Evolutionary conservation across 1,140 invertebrate genomes (phyloP).

Genomic region (Polypedilum vanderplanki): DNA sequence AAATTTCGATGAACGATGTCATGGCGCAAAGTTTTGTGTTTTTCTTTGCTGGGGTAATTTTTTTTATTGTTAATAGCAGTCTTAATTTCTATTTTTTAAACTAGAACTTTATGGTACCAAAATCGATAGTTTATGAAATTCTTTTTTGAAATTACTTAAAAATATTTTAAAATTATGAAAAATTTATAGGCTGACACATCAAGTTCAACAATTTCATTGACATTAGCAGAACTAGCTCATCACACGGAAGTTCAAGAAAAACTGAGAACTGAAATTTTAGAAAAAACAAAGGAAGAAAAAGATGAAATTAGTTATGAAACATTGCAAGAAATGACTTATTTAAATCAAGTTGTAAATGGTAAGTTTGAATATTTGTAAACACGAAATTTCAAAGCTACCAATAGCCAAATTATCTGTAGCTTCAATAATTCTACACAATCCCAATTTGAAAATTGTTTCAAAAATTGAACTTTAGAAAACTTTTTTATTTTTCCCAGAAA

Average conservation of each 20-base stretch:
- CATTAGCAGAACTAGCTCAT: constrained; percentile 34
- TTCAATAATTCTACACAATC: too few relatives aligned
- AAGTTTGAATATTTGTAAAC: too few relatives aligned
- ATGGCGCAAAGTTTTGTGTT: constrained; percentile 42
- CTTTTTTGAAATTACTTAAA: too few relatives aligned
- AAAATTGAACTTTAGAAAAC: too few relatives aligned
- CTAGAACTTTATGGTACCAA: too few relatives aligned
- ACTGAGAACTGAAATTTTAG: constrained; percentile 46
- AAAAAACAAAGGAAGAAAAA: constrained; percentile 32
- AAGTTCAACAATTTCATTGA: constrained; percentile 35
- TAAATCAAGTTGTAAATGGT: constrained; percentile 43
- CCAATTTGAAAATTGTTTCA: too few relatives aligned
- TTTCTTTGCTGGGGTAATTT: constrained; percentile 39
- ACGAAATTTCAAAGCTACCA: too few relatives aligned
- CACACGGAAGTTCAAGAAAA: constrained; percentile 34
- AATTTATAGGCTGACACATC: constrained; percentile 46
- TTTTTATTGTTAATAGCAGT: too few relatives aligned
- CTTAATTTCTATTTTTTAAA: too few relatives aligned
- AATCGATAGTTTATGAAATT: too few relatives aligned
- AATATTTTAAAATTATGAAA: too few relatives aligned
- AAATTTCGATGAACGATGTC: constrained; percentile 38
- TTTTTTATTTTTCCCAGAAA: constrained; percentile 35
- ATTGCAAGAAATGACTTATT: constrained; percentile 39
- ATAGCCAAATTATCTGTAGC: too few relatives aligned
- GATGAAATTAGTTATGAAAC: constrained; percentile 39